Percentiles rank a stretch among this genome's conserved stretches.
Evolutionary conservation across 1,140 invertebrate genomes (phyloP).

Genomic region (Polypedilum pembai): DNA sequence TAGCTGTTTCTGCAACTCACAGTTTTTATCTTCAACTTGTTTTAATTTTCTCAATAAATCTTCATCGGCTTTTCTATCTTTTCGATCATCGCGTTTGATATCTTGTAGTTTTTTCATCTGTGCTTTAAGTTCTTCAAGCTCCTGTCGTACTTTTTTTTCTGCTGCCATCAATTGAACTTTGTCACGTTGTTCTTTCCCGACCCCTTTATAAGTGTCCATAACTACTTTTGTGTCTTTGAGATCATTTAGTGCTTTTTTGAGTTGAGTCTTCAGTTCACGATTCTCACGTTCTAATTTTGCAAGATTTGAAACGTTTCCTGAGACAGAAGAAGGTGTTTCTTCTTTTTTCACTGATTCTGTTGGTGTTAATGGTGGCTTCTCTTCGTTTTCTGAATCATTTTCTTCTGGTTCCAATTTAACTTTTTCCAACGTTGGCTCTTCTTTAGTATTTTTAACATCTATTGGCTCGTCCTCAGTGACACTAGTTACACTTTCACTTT

Average conservation of each 20-base stretch:
- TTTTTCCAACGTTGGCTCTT: conserved; percentile 30
- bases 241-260: conserved; percentile 89
- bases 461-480: background rate
- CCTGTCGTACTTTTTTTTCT: conserved; percentile 81
- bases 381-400: conserved; percentile 51
- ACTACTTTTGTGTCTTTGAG: conserved; percentile 89
- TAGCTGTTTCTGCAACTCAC: conserved; percentile 73
- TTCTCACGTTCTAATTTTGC: conserved; percentile 1
- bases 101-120: conserved; percentile 81
- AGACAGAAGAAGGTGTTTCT: conserved; percentile 36
- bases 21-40: conserved; percentile 85
- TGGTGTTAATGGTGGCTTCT: conserved; percentile 33
- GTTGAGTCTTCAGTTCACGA: conserved; percentile 79
- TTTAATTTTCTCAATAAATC: conserved; percentile 92
- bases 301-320: background rate
- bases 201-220: conserved; percentile 94
- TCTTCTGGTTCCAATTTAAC: conserved; percentile 44
- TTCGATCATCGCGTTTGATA: conserved; percentile 82
- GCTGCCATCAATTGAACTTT: conserved; percentile 94
- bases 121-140: conserved; percentile 81
- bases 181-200: conserved; percentile 91
- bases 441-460: background rate
- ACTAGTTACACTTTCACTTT: conserved; percentile 33
- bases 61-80: conserved; percentile 83
- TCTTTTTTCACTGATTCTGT: conserved; percentile 49